Evolutionary conservation across 2,888 invertebrate species (phyloP).

Genomic region (Plemyria rubiginata): DNA sequence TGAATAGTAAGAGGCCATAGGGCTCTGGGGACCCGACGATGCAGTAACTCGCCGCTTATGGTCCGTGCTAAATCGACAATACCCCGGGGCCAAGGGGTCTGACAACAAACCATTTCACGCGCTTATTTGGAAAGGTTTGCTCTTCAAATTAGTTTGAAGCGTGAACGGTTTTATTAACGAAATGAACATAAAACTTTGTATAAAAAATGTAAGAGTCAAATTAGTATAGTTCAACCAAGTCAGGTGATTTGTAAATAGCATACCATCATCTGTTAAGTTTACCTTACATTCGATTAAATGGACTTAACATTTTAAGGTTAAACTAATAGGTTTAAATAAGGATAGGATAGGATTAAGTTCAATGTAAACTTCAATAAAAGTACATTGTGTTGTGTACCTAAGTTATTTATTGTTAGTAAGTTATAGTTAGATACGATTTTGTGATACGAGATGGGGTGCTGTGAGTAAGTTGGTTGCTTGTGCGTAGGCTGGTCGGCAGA

Average conservation of each 20-base stretch:
- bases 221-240: background rate
- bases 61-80: conserved; percentile 83
- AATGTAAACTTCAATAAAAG: conserved; percentile 12
- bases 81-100: conserved; percentile 58
- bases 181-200: background rate
- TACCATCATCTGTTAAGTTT: background rate
- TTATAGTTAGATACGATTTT: background rate
- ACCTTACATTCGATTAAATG: background rate
- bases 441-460: conserved; percentile 13
- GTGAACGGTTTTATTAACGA: conserved; percentile 47
- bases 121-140: conserved; percentile 65
- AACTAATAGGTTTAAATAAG: background rate
- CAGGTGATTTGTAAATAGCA: background rate
- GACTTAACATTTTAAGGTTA: background rate
- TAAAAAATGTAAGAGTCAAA: background rate
- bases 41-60: conserved; percentile 73
- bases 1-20: conserved; percentile 76
- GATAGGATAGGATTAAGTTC: conserved; percentile 6
- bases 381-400: conserved; percentile 3
- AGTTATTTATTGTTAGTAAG: conserved; percentile 29
- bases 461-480: conserved; percentile 10
- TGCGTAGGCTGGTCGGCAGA: conserved; percentile 44
- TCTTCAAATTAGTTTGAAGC: conserved; percentile 60
- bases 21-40: conserved; percentile 57
- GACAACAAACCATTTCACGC: conserved; percentile 71